Percentiles rank a stretch among this genome's conserved stretches.
These are phyloP conservation scores for Lomographa bimaculata DNA, from an alignment of 2,888 invertebrate genomes.

Conservation along the genomic window DNA sequence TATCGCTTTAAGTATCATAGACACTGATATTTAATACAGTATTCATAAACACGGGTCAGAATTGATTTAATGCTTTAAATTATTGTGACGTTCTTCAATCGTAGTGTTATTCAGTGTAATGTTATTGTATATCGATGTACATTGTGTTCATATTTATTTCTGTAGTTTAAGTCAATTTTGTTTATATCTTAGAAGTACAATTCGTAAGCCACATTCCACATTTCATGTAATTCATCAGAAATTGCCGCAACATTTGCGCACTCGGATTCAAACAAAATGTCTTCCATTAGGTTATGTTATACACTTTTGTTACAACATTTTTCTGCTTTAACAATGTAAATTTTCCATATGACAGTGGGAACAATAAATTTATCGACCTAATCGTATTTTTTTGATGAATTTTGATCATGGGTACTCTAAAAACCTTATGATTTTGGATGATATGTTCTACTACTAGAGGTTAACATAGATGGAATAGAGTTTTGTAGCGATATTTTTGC, in stretches of 20 bases:
- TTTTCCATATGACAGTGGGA: constrained; percentile 59
- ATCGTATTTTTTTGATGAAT: constrained; percentile 64
- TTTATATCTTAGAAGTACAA: too few relatives aligned
- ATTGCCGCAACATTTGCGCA: constrained; percentile 39
- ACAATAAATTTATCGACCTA: constrained; percentile 67
- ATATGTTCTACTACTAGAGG: constrained; percentile 47
- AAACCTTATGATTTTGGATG: constrained; percentile 41
- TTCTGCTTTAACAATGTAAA: constrained; percentile 34
- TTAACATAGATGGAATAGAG: constrained; percentile 63
- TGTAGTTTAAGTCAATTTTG: constrained; percentile 17
- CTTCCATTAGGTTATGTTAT: constrained; percentile 78
- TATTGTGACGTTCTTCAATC: constrained; percentile 49
- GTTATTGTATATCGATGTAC: constrained; percentile 34
- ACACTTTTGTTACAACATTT: constrained; percentile 37
- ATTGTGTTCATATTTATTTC: constrained; percentile 29
- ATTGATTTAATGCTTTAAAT: constrained; percentile 56
- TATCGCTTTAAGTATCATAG: constrained; percentile 70
- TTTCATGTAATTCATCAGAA: constrained; percentile 40
- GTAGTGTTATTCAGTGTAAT: constrained; percentile 49
- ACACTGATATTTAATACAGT: constrained; percentile 58
- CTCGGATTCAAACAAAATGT: constrained; percentile 65
- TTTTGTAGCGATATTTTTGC: constrained; percentile 75
- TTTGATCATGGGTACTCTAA: constrained; percentile 46
- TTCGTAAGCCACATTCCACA: constrained; percentile 63
- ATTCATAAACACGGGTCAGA: constrained; percentile 69